Evolutionary conservation across 2,888 invertebrate species (phyloP).

Genomic region (Caenorhabditis panamensis): DNA sequence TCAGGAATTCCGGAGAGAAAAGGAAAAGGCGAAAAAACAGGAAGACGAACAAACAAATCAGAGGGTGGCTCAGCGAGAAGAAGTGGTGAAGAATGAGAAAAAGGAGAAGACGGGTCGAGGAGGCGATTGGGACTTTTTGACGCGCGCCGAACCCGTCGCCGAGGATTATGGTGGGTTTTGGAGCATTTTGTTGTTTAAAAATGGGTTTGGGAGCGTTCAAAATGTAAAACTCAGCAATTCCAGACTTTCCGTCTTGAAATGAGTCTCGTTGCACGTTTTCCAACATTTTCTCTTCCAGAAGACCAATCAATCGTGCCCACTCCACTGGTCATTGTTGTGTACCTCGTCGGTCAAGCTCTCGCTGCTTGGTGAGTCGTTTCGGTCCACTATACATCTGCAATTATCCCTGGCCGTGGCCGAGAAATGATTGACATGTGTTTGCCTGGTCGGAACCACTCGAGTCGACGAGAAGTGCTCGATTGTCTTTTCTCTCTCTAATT

Average conservation of each 20-base stretch:
- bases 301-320: slow-evolving; percentile 11
- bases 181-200: no score
- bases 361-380: slow-evolving; percentile 38
- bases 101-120: not conserved
- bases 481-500: slow-evolving; percentile 46
- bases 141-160: slow-evolving; percentile 27
- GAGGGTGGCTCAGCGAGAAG: slow-evolving; percentile 4
- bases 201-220: not conserved
- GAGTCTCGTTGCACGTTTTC: no score
- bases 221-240: not conserved
- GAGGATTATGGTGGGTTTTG: slow-evolving; percentile 45
- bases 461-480: slow-evolving; percentile 22
- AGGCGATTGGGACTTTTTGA: slow-evolving; percentile 42
- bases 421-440: slow-evolving; percentile 44
- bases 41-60: slow-evolving; percentile 10
- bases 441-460: slow-evolving; percentile 40
- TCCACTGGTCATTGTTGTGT: slow-evolving; percentile 18
- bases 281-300: slow-evolving; percentile 22
- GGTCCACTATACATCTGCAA: slow-evolving; percentile 18
- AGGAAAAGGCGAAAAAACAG: slow-evolving; percentile 24
- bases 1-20: slow-evolving; percentile 39
- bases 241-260: no score
- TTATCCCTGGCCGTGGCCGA: slow-evolving; percentile 41
- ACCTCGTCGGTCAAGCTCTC: slow-evolving; percentile 33
- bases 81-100: slow-evolving; percentile 9